Base-by-base conservation (phyloP, 2,888 invertebrate genomes). In the Acanthosepion pharaonis region DNA sequence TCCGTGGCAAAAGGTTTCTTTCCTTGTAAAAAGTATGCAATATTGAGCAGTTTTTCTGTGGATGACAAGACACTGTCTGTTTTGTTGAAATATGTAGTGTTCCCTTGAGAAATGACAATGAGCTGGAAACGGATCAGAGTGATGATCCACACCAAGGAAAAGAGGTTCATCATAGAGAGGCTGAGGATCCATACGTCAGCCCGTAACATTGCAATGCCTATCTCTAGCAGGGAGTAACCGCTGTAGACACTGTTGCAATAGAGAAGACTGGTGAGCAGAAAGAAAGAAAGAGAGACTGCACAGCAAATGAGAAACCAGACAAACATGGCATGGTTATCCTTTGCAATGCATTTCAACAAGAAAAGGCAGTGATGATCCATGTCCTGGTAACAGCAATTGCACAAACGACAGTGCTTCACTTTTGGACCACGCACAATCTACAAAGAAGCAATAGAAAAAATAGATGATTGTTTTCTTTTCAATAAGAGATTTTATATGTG, bases 291-390 rank as follows among this genome's bases (percentile, higher is more conserved):
- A n/a, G 96, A 95, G 49, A 96, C 20, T 78, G 96, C 95, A 59
- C 95, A 95, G 33, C 96, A 49, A 11, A 96, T 94, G 33, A 97
- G 96, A 95, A 97, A 97, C 96, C 96, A 96, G 64, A 97, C 95
- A 95, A 97, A 97, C 55, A 96, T 95, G 25, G 96, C 94, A 91
- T 97, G 97, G 96, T 97, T 97, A 94, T 96, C 96, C 91, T 95
- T 94, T 9, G 97, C 97, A 1, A 97, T 95, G 95, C 97, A 97
- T 64, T 96, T 96, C 94, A 97, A 95, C 28, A 97, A 96, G 95
- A 97, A 97, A 92, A 97, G 96, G 95, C 97, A 97, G 95, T 97
- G 97, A 95, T 97, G 97, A 95, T 97, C 97, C 96, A 97, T 96
- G 94, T 96, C 95, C 25, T 96, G 94, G 95, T 95, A 96, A 94